Evolutionary conservation across 2,888 invertebrate species (phyloP).

Genomic region (Nemoura dubitans): DNA sequence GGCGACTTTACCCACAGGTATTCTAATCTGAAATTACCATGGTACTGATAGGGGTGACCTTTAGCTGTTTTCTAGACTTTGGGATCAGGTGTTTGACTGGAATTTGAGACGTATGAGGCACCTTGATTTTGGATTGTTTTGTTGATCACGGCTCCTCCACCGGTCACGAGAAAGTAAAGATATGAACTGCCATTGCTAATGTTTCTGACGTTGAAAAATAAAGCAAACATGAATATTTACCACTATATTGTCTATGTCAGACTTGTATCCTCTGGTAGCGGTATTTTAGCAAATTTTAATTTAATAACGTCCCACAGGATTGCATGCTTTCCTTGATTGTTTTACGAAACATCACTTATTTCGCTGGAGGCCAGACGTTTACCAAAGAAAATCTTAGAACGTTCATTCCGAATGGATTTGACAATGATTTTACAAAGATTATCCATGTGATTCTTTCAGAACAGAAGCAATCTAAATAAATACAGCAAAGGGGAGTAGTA

Average conservation of each 20-base stretch:
- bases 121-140: neutral
- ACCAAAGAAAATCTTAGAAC: neutral
- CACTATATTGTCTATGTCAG: neutral
- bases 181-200: neutral
- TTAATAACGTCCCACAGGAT: neutral
- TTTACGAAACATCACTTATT: conserved; percentile 15
- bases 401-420: neutral
- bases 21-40: neutral
- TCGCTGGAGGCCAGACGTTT: conserved; percentile 15
- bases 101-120: neutral
- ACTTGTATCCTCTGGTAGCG: neutral
- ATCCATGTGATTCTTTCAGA: conserved; percentile 21
- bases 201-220: neutral
- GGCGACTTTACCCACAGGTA: neutral
- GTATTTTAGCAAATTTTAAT: conserved; percentile 20
- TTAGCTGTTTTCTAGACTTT: neutral
- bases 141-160: neutral
- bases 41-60: neutral
- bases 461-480: conserved; percentile 29
- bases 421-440: conserved; percentile 27
- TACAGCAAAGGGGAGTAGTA: conserved; percentile 7
- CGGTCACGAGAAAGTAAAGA: neutral
- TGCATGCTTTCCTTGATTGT: conserved; percentile 26
- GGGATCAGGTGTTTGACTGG: neutral
- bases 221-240: neutral